Percentiles rank a stretch among this genome's conserved stretches.
Evolutionary conservation across 2,797 vertebrate species (phyloP).

Genomic region (Artibeus jamaicensis): DNA sequence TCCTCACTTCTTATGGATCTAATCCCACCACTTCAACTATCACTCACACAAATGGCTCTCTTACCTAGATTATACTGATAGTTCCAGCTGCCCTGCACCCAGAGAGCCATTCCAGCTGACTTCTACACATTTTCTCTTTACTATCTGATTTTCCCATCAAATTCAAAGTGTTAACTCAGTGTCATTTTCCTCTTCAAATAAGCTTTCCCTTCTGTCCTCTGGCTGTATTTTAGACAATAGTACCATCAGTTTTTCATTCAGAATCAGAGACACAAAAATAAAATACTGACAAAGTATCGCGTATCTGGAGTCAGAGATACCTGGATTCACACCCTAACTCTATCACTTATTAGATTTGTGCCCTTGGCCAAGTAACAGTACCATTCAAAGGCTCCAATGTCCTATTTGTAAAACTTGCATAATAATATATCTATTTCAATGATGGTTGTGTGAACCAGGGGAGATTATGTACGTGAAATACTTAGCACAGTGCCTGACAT

Average conservation of each 20-base stretch:
- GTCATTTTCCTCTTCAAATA: conserved; percentile 46
- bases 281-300: neutral
- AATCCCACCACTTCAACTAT: neutral
- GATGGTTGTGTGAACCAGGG: neutral
- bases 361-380: neutral
- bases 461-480: neutral
- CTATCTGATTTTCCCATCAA: neutral
- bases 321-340: neutral
- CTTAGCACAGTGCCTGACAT: neutral
- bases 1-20: neutral
- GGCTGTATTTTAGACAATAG: conserved; percentile 8
- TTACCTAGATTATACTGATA: neutral
- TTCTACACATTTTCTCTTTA: neutral
- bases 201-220: neutral
- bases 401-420: neutral
- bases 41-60: neutral
- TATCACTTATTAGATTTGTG: neutral
- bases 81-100: neutral
- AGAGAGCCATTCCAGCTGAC: neutral
- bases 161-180: conserved; percentile 41
- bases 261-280: neutral
- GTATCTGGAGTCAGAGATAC: neutral
- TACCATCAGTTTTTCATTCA: conserved; percentile 33
- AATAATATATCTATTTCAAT: neutral
- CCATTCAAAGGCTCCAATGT: neutral